Evolutionary conservation across 1,140 invertebrate genomes (phyloP), one percentile per base, ranked within the genome.

Genomic region (Tribolium madens): DNA sequence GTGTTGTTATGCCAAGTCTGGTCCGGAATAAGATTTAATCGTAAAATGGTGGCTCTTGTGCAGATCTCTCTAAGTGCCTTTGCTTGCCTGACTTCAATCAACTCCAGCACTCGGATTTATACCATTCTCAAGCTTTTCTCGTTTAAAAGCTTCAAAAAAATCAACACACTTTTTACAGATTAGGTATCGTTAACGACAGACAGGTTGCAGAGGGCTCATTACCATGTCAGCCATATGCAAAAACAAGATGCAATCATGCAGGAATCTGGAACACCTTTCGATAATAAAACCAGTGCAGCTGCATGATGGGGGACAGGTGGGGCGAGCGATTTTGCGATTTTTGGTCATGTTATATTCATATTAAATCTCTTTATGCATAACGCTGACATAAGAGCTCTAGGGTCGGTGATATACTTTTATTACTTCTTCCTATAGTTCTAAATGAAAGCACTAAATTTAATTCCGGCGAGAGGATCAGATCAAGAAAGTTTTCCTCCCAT

Each of bases 1-100:
- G 71, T 60, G 70, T 80, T 80, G 79, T 80, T 80, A 80, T 80
- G 79, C 77, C 70, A 64, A 76, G 79, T 78, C 79, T 78, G 79
- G 75, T 74, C 76, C 72, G 76, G 68, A 79, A 79, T 79, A 75
- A 68, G 78, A 79, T 78, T 80, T 80, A 80, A 80, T 78, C 78
- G 78, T 80, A 80, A 80, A 80, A 72, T 69, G 76, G 73, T 70
- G 17, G 68, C 76, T 78, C 77, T 78, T 76, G 77, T 78, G 77
- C 74, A 75, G 72, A 77, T 80, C 76, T 78, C 72, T 76, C 78
- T 78, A 78, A 78, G 78, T 79, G 78, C 75, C 60, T 78, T 78
- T 76, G 71, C 73, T 78, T 76, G 77, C 74, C 77, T 78, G 76
- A 78, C 21, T 77, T 74, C 72, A 50, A 76, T 74, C 76, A 52